Base-by-base conservation (phyloP, 2,888 invertebrate genomes). In the Meiosimyza platycephala region DNA sequence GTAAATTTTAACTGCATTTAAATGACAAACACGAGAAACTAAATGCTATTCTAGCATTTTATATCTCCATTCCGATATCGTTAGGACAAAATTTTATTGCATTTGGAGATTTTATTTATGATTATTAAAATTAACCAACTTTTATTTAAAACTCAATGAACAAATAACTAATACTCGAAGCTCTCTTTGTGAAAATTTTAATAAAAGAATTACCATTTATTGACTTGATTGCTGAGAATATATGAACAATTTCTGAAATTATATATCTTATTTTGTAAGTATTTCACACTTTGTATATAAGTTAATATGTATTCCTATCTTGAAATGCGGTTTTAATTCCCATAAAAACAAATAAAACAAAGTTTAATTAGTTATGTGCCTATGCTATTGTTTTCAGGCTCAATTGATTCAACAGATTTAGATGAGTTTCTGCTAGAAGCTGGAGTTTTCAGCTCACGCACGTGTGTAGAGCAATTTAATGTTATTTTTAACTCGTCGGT, bases 401-500 rank as follows among this genome's bases (percentile, higher is more conserved):
- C 82, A 48, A 81, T 73, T 5, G 85, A 84, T 68, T 79, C 84
- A 63, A 81, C 80, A 15, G 84, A 83, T 55, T 85, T 76, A 4
- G 86, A 86, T 7, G 86, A 85, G 62, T 85, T 83, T 1, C 84
- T 80, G 68, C 85, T 85, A 4, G 86, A 86, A 2, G 81, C 80
- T 1, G 85, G 81, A 57, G 89, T 91, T 68, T 90, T 89, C 0
- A 93, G 90, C 1, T 92, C 91, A 80, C 94, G 94, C 0, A 91
- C 90, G 62, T 92, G 91, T 47, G 92, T 92, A 72, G 91, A 91
- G 79, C 93, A 94, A 81, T 91, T 90, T 0, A 92, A 82, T 50
- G 94, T 90, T 82, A 95, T 94, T 79, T 89, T 90, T 54, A 94
- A 79, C 84, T 95, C 95, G n/a, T 91, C 91, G 71, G 88, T 87